A percentile compares a stretch with the other conserved stretches of the same genome.
Evolutionary conservation across 2,113 vertebrate species (phyloP).

Genomic region (Macaca fascicularis): T2T-MFA8v1.1 NC_088379.1:75440001-75440500

Average conservation of each 20-base stretch:
- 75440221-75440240: not conserved
- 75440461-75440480: not conserved
- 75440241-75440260: not conserved
- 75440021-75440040: not conserved
- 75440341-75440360: not conserved
- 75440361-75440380: not conserved
- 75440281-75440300: too few species aligned
- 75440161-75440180: not conserved
- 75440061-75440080: not conserved
- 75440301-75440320: not conserved
- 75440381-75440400: not conserved
- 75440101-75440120: not conserved
- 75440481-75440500: not conserved
- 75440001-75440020: not conserved
- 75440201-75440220: not conserved
- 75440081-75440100: not conserved
- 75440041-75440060: not conserved
- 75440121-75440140: not conserved
- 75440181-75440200: not conserved
- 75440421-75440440: not conserved
- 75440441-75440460: not conserved
- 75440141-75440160: not conserved
- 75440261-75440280: not conserved
- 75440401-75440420: not conserved
- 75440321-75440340: not conserved